These are phyloP conservation scores for Tortricodes alternella DNA, from an alignment of 2,888 invertebrate genomes.

Conservation along the genomic window DNA sequence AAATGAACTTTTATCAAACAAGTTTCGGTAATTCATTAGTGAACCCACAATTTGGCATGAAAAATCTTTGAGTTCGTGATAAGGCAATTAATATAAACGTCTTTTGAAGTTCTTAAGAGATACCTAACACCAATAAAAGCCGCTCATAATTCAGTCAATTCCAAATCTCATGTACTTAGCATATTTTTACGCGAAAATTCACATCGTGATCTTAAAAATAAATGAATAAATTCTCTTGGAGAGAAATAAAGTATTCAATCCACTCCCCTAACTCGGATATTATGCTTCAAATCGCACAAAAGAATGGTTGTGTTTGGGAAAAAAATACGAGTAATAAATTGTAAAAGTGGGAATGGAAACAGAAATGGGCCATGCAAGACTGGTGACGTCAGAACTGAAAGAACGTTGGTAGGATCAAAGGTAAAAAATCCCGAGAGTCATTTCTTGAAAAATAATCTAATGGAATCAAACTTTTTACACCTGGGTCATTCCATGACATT, in stretches of 20 bases:
- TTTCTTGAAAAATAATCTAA: too few species aligned
- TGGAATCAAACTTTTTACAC: too few species aligned
- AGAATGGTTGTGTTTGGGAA: conserved; percentile 18
- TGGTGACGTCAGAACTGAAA: background rate
- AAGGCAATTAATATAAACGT: conserved; percentile 2
- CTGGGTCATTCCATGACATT: too few species aligned
- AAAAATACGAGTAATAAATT: conserved; percentile 22
- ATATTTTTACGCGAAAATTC: conserved; percentile 21
- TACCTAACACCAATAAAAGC: conserved; percentile 22
- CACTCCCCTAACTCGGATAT: conserved; percentile 19
- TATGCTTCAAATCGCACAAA: conserved; percentile 28
- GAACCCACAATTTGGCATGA: background rate
- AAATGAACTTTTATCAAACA: too few species aligned
- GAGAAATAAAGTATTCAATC: conserved; percentile 25
- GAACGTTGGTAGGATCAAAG: too few species aligned
- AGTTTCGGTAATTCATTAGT: background rate
- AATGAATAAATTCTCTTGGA: conserved; percentile 6
- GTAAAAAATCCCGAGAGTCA: too few species aligned
- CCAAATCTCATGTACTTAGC: conserved; percentile 25
- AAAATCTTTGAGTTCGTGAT: conserved; percentile 5
- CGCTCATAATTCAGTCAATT: conserved; percentile 13
- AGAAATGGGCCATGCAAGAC: background rate
- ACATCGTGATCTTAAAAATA: conserved; percentile 12
- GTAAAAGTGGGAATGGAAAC: background rate
- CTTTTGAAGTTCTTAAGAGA: background rate